Evolutionary conservation across 1,140 invertebrate species (phyloP), one percentile per base, ranked within the genome.

Genomic region (Steinernema khuongi): DNA sequence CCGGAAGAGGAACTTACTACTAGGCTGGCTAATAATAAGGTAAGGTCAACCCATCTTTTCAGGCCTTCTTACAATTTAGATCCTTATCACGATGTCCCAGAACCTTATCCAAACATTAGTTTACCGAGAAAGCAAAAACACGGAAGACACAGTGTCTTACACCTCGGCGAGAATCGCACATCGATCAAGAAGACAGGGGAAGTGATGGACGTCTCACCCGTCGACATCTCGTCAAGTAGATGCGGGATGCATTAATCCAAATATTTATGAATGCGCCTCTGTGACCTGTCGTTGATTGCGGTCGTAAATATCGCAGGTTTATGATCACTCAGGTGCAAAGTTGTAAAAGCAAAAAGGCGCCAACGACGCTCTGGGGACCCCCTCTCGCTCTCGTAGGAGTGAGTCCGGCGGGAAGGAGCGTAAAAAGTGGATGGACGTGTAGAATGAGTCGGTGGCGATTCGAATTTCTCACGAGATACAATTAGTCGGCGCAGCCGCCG

Each of bases 301-400:
- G 50, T 60, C 50, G 50, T 60, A 60, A 60, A 60, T 60, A 60
- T 60, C 50, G 50, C 50, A 60, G 50, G 50, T 60, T 60, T 60
- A 60, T 60, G 50, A 60, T 60, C 50, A 60, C 22, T 60, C 50
- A 60, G 50, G 50, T 60, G 50, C 50, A 7, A 60, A 60, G 50
- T 60, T 60, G 50, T 60, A 60, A 60, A 60, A 11, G 50, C 50
- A 60, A 60, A 60, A 60, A 60, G 7, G 50, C 50, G 50, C 50
- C 7, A 60, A 14, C 50, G 50, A 11, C 36, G 7, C n/a, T n/a
- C 36, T 41, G 7, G 36, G 7, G 36, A 7, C n/a, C 11, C 14
- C 14, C 11, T 14, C 50, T 26, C 14, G 50, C 11, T 14, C 50
- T 26, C 11, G 50, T 7, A 60, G 26, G 22, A 60, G 50, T n/a